These are phyloP conservation scores for Vesta saturnalis DNA, from an alignment of 2,888 invertebrate genomes.

Conservation along the genomic window DNA sequence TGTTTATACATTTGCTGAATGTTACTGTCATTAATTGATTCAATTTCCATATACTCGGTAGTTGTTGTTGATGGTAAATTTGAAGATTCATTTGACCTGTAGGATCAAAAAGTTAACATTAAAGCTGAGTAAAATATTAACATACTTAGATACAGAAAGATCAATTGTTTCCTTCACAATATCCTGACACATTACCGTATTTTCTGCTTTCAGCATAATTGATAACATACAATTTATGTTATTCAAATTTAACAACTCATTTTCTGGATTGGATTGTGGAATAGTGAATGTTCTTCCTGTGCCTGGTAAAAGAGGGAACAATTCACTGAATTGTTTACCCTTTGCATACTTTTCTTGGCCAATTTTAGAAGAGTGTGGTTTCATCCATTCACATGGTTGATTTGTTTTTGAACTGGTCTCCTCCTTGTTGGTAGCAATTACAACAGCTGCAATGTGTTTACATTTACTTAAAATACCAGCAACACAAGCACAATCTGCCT, in stretches of 20 bases:
- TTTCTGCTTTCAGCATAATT: not conserved
- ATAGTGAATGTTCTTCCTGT: not conserved
- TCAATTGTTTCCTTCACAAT: not conserved
- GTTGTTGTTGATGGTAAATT: not conserved
- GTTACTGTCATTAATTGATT: too few species aligned
- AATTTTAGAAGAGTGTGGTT: too few species aligned
- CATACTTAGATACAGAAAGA: too few species aligned
- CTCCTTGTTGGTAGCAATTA: too few species aligned
- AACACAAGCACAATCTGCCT: not conserved
- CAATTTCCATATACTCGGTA: too few species aligned
- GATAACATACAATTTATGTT: not conserved
- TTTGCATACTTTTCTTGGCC: too few species aligned
- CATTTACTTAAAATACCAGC: not conserved
- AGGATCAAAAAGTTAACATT: not conserved
- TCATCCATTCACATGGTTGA: too few species aligned
- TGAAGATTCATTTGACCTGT: slow-evolving; percentile 1
- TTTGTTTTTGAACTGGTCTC: too few species aligned
- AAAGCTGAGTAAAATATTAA: not conserved
- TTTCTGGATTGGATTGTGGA: too few species aligned
- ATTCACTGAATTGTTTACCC: not conserved
- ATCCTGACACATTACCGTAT: not conserved
- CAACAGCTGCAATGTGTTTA: too few species aligned
- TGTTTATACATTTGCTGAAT: too few species aligned
- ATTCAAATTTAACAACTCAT: too few species aligned
- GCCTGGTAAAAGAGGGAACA: not conserved